phyloP scores from a whole-genome alignment of 2,113 vertebrate genomes.

The Lasiurus cinereus region DNA sequence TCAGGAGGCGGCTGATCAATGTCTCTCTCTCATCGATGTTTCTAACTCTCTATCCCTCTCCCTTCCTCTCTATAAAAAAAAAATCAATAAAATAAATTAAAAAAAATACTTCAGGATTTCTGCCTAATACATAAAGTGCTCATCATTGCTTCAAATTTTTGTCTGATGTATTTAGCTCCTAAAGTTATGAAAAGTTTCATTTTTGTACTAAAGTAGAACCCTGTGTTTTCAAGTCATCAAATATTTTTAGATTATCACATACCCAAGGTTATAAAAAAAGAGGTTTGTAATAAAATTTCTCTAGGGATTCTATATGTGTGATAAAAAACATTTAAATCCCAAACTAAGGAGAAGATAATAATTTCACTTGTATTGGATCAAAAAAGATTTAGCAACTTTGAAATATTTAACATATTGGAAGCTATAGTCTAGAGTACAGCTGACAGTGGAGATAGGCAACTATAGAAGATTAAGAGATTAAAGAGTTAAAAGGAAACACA shows the following conservation, averaged over 20 bases:
- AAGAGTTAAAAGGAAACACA: neutral
- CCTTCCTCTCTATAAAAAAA: too few relatives aligned
- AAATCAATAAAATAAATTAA: too few relatives aligned
- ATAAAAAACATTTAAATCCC: slow-evolving; percentile 6
- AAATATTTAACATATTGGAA: neutral
- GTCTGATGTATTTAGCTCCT: neutral
- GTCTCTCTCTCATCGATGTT: too few relatives aligned
- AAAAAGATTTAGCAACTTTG: slow-evolving; percentile 10
- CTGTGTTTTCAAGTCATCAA: slow-evolving; percentile 9
- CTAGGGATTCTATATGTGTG: neutral
- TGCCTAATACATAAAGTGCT: fast-evolving
- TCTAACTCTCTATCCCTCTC: too few relatives aligned
- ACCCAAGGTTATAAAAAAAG: neutral
- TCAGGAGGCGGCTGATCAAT: too few relatives aligned
- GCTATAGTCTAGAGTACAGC: neutral
- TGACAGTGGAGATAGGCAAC: neutral
- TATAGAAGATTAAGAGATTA: slow-evolving; percentile 25
- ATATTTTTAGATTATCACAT: slow-evolving; percentile 17
- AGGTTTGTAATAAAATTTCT: neutral
- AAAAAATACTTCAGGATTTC: neutral
- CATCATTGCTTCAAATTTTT: neutral
- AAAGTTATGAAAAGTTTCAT: neutral
- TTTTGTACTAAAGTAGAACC: neutral
- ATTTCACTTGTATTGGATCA: slow-evolving; percentile 27
- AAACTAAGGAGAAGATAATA: slow-evolving; percentile 11